Conservation (phyloP, 2,888 invertebrate species). For the Caenorhabditis sp. region DNA sequence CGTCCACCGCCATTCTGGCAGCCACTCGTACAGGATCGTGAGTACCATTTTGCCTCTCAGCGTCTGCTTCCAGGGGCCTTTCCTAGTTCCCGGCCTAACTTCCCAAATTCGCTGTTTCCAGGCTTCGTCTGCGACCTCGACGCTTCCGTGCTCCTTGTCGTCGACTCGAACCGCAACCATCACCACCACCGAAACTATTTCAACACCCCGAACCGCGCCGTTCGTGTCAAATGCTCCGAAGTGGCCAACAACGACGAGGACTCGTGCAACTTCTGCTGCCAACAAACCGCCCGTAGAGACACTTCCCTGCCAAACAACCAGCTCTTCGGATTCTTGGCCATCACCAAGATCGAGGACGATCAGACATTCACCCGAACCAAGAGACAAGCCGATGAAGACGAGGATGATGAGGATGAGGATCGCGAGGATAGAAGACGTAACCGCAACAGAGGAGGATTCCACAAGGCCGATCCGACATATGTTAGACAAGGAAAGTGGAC, state of each 20-base stretch:
- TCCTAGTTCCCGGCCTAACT: too few species aligned
- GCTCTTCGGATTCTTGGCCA: slow-evolving; percentile 69
- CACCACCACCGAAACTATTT: slow-evolving; percentile 18
- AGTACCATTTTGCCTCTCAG: slow-evolving; percentile 22
- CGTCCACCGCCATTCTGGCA: slow-evolving; percentile 53
- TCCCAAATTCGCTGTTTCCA: slow-evolving; percentile 28
- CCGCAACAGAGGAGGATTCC: slow-evolving; percentile 13
- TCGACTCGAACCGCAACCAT: slow-evolving; percentile 58
- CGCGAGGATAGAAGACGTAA: slow-evolving; percentile 30
- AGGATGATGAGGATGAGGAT: slow-evolving; percentile 40
- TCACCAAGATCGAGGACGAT: slow-evolving; percentile 52
- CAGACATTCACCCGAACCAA: slow-evolving; percentile 41
- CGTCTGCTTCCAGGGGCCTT: background rate
- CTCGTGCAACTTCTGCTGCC: slow-evolving; percentile 76
- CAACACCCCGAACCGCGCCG: slow-evolving; percentile 67
- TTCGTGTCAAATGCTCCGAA: slow-evolving; percentile 75
- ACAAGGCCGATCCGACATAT: slow-evolving; percentile 51
- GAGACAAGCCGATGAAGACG: slow-evolving; percentile 28
- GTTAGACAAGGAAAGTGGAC: slow-evolving; percentile 58
- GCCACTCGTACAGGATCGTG: slow-evolving; percentile 67
- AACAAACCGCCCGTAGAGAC: slow-evolving; percentile 75
- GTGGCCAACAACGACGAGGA: slow-evolving; percentile 74
- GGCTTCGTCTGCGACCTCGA: slow-evolving; percentile 76
- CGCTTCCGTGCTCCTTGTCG: slow-evolving; percentile 74
- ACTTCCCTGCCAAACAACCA: slow-evolving; percentile 65